Evolutionary conservation across 1,140 invertebrate species (phyloP).

Genomic region (Coenobita brevimanus): DNA sequence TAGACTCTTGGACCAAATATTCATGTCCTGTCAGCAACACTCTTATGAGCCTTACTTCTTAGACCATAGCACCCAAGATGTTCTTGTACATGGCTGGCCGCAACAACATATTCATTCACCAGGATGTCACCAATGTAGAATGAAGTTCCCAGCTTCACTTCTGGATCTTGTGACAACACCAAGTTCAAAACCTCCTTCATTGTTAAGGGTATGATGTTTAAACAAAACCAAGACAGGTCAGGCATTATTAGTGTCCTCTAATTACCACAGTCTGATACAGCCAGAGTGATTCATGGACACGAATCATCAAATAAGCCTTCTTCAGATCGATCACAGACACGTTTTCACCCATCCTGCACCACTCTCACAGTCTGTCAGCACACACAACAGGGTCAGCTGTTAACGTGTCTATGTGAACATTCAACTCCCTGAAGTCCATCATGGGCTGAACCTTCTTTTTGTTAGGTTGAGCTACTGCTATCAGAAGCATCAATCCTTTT

Average conservation of each 20-base stretch:
- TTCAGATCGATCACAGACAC: too few relatives aligned
- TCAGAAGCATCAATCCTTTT: background rate
- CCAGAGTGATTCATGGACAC: background rate
- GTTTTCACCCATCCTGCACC: background rate
- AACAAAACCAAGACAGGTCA: conserved; percentile 8
- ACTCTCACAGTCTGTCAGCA: background rate
- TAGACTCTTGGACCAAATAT: background rate
- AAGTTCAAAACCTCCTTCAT: background rate
- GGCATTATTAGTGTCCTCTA: background rate
- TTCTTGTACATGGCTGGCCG: background rate
- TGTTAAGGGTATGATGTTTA: background rate
- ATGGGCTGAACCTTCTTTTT: background rate
- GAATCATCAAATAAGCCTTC: too few relatives aligned
- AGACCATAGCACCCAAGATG: background rate
- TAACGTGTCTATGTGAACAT: background rate
- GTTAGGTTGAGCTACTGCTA: background rate
- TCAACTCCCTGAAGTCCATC: too few relatives aligned
- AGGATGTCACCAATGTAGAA: conserved; percentile 22
- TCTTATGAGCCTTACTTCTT: background rate
- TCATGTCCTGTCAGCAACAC: background rate
- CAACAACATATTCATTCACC: conserved; percentile 10
- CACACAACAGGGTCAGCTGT: background rate
- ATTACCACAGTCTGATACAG: conserved; percentile 19
- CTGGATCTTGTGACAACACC: background rate
- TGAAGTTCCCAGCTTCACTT: background rate